Evolutionary conservation across 2,113 vertebrate genomes (phyloP).

Genomic region (Bujurquina vittata): DNA sequence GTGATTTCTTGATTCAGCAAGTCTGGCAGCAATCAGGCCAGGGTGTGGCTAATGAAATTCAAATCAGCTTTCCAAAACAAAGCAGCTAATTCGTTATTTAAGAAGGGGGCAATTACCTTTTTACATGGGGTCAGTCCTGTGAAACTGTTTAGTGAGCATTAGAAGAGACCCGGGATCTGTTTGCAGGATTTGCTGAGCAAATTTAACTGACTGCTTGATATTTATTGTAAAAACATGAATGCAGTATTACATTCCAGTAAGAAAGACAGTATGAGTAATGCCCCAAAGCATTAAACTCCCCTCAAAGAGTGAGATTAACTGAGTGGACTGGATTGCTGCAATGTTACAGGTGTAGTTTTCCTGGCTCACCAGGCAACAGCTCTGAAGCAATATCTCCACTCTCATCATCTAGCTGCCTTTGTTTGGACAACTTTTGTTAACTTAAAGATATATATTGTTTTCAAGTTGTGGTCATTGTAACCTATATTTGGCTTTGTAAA

Average conservation of each 20-base stretch:
- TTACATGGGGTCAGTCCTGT: no score
- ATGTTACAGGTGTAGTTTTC: constrained; percentile 2
- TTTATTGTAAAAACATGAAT: background rate
- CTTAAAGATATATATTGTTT: constrained; percentile 4
- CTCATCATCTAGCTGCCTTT: constrained; percentile 17
- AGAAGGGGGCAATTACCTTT: no score
- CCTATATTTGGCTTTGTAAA: constrained; percentile 43
- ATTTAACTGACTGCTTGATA: background rate
- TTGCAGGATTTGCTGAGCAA: background rate
- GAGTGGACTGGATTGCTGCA: background rate
- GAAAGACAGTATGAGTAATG: background rate
- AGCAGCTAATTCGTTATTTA: no score
- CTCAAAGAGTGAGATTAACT: background rate
- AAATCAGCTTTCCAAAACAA: no score
- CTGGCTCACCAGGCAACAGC: constrained; percentile 15
- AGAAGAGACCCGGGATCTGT: background rate
- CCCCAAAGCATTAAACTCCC: background rate
- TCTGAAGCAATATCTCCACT: constrained; percentile 1
- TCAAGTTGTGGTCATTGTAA: background rate
- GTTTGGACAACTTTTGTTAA: constrained; percentile 7
- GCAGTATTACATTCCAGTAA: background rate
- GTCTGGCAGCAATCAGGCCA: no score
- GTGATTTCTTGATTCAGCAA: no score
- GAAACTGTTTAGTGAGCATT: background rate
- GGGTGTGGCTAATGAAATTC: no score